Evolutionary conservation across 2,113 vertebrate species (phyloP), one percentile per base, ranked within the genome.

Genomic region (Smithornis capensis): DNA sequence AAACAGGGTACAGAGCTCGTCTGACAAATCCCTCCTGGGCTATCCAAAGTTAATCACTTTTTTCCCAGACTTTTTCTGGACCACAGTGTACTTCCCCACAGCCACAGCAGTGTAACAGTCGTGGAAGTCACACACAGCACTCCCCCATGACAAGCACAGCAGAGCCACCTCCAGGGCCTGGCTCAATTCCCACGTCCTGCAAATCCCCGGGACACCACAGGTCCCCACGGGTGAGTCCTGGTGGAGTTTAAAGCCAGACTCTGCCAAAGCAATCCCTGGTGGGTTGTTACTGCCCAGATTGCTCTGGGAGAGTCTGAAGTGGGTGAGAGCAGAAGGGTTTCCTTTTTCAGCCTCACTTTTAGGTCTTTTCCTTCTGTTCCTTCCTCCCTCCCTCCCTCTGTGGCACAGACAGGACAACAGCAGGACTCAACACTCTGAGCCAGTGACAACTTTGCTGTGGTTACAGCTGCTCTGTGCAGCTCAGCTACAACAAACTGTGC

Each of bases 151-250:
- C 19, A 7, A 47, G 29, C 1, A 6, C 59, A 64, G 53, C 74
- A 52, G 28, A 44, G 33, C 7, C 49, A 33, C 21, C 63, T 19
- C 68, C 59, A 44, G 75, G 50, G 50, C 50, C 57, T 11, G 25
- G 44, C 64, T 31, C 37, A 11, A 25, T 29, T 38, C 23, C 4
- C 53, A 17, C 1, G 13, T 24, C 62, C 64, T 19, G 7, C 60
- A 50, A 50, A 50, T 24, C 49, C 24, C 49, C 24, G 24, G 49
- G 11, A 1, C 75, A 71, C 67, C 76, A 23, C 25, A 65, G 37
- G 9, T 59, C 80, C 35, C 45, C 60, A 13, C 0, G 0, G 50
- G 11, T 2, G 31, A 2, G 1, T 9, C 50, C 19, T 50, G 11
- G 3, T 4, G 50, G 44, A 52, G 35, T 31, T 77, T 23, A 67